Percentiles rank a stretch among this genome's conserved stretches.
phyloP scores from a whole-genome alignment of 1,140 invertebrate genomes.

The Hypothenemus hampei region DNA sequence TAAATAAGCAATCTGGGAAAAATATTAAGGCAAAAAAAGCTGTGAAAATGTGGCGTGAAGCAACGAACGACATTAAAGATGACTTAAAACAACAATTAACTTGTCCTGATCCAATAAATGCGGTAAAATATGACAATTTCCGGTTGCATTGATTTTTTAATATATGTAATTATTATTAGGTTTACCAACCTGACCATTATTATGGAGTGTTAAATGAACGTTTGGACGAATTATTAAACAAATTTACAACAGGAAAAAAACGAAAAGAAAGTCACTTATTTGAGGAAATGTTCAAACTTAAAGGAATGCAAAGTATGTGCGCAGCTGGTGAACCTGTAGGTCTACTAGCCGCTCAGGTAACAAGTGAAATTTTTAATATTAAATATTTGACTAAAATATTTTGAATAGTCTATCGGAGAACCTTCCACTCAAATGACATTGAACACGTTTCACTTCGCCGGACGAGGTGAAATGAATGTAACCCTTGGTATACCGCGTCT shows the following conservation, averaged over 20 bases:
- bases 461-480: constrained; percentile 99
- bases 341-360: constrained; percentile 77
- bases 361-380: not conserved
- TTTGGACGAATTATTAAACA: constrained; percentile 62
- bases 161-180: constrained; percentile 2
- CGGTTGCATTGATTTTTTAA: not conserved
- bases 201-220: constrained; percentile 81
- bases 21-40: constrained; percentile 43
- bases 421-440: constrained; percentile 99
- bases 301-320: constrained; percentile 70
- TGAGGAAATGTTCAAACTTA: constrained; percentile 68
- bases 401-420: constrained; percentile 89
- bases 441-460: constrained; percentile 99
- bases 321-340: constrained; percentile 95
- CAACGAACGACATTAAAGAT: constrained; percentile 54
- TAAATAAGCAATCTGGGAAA: constrained; percentile 30
- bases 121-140: constrained; percentile 36
- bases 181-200: constrained; percentile 65
- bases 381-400: constrained; percentile 27
- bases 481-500: constrained; percentile 95
- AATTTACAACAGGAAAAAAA: constrained; percentile 54
- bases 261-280: constrained; percentile 53
- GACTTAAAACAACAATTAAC: constrained; percentile 44
- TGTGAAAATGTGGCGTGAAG: constrained; percentile 59
- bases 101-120: constrained; percentile 71